Base-by-base conservation (phyloP, 2,113 vertebrate species). In the Lathamus discolor region DNA sequence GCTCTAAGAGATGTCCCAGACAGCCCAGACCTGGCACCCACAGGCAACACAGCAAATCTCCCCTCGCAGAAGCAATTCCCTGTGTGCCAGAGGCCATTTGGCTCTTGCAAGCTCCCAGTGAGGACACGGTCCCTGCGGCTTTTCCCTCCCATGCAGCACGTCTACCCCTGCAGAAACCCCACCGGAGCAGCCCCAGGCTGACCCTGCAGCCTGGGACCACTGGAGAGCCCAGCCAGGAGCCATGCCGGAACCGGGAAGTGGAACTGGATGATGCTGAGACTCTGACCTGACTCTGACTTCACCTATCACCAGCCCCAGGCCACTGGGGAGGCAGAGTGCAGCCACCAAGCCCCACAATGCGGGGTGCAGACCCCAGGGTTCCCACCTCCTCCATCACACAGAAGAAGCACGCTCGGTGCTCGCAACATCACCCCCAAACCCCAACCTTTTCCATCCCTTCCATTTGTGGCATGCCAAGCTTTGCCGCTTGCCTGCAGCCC, bases 81-180 rank as follows among this genome's bases (percentile, higher is more conserved):
- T 1, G 0, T 0, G 0, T 11, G n/a, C 62, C 17, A 1, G 51
- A 77, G 19, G 35, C 54, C 11, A 10, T 29, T 62, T 23, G 17
- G 39, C 33, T 81, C 57, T 67, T 37, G 25, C 28, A 79, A 19
- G 46, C 43, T 2, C 1, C n/a, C 28, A 9, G 31, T 1, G 18
- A 78, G 43, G 48, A 77, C 76, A 68, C 9, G 39, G 51, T 18
- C 29, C 54, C 41, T 3, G 1, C 0, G 0, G 52, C 35, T 85
- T 19, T 69, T 79, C 52, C 39, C n/a, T 54, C 25, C 66, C n/a
- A 70, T 24, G 23, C 44, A 55, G 59, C 72, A 39, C 3, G 0
- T 27, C 48, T 41, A 1, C 19, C 17, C n/a, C 31, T n/a, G 52
- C 33, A 4, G 68, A 72, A 80, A 55, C 3, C 16, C 19, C 66